Evolutionary conservation across 2,113 vertebrate species (phyloP).

Genomic region (Marmota monax): DNA sequence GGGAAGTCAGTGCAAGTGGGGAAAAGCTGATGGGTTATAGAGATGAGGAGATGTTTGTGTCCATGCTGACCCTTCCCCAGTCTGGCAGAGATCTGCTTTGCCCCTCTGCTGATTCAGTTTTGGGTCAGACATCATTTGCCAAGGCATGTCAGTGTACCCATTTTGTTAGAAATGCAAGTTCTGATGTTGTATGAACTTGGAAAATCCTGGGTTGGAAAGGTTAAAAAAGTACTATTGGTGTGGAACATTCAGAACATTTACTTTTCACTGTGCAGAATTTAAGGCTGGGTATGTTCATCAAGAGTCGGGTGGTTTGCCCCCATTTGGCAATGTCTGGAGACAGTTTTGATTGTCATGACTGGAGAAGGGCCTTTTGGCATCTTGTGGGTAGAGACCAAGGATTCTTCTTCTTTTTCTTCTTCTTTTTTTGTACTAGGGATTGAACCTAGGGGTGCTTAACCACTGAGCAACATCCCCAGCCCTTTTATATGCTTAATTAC

Average conservation of each 20-base stretch:
- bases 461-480: too few species aligned
- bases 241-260: background rate
- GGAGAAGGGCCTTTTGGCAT: background rate
- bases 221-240: background rate
- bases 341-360: background rate
- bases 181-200: background rate
- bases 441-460: too few species aligned
- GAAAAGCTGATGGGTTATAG: background rate
- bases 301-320: background rate
- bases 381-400: background rate
- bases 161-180: background rate
- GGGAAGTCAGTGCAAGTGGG: background rate
- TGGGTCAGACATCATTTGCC: background rate
- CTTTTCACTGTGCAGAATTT: background rate
- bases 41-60: background rate
- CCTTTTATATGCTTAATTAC: too few species aligned
- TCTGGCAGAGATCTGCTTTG: background rate
- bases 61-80: background rate
- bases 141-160: background rate
- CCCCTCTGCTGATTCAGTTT: background rate
- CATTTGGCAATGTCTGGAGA: background rate
- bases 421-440: too few species aligned
- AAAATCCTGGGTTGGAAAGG: background rate
- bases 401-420: background rate
- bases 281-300: background rate